These are phyloP conservation scores for Hydrotaea diabolus DNA, from an alignment of 2,888 invertebrate species.

Conservation along the genomic window DNA sequence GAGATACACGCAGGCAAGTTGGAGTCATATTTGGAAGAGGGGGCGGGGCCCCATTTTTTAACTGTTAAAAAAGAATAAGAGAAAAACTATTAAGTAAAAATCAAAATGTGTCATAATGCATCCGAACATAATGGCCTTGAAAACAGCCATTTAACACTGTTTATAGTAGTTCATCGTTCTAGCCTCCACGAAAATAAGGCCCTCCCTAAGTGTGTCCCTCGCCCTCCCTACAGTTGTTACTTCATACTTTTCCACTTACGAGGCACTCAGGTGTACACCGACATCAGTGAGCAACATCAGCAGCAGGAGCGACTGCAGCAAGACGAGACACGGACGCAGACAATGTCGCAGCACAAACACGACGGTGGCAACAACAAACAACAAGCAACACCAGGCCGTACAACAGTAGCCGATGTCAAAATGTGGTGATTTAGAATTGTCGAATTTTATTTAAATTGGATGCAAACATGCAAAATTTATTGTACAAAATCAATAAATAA, in stretches of 20 bases:
- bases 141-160: neutral
- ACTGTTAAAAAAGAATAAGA: no score
- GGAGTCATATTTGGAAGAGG: no score
- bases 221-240: constrained; percentile 1
- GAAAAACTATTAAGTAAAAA: no score
- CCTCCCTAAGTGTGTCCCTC: neutral
- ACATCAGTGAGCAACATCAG: constrained; percentile 39
- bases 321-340: constrained; percentile 58
- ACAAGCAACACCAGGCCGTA: constrained; percentile 56
- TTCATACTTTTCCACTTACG: neutral
- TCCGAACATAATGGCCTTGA: neutral
- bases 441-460: constrained; percentile 81
- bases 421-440: constrained; percentile 81
- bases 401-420: constrained; percentile 78
- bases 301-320: constrained; percentile 37
- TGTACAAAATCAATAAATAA: constrained; percentile 80
- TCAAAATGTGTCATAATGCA: no score
- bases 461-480: constrained; percentile 80
- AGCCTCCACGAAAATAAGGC: neutral
- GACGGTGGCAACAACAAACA: constrained; percentile 31
- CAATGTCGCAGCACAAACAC: constrained; percentile 52
- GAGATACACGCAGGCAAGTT: no score
- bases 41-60: no score
- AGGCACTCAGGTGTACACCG: constrained; percentile 49
- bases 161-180: neutral